Evolutionary conservation across 1,140 invertebrate genomes (phyloP), one percentile per base, ranked within the genome.

Genomic region (Cecropterus lyciades): DNA sequence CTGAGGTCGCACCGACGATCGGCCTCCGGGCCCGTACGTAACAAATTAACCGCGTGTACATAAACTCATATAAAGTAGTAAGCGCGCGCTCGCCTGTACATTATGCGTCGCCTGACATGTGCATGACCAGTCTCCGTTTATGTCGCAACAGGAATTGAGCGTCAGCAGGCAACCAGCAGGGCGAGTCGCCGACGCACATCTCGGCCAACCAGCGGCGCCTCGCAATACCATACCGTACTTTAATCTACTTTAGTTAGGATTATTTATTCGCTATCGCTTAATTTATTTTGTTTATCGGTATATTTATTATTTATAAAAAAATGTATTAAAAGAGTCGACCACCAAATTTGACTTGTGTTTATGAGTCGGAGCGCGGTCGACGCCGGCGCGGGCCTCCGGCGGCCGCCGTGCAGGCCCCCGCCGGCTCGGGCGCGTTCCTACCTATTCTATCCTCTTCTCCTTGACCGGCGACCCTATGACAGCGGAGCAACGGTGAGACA

Each of bases 191-290:
- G 85, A 82, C 81, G 83, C 79, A 71, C 87, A 77, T 80, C 85
- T 87, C 84, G 84, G 82, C 80, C 82, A 81, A 79, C 77, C 87
- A 82, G 82, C 82, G 82, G 81, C 79, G 83, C 84, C 81, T 79
- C 84, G 80, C 82, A 80, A 74, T 81, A 79, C 80, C 86, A 80
- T 80, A 77, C 85, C 85, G 77, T 91, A 89, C 79, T 89, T 88
- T 92, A 89, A 87, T 87, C 77, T 89, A 90, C 64, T 85, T 75
- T 92, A 92, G 87, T 90, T 92, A 92, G 89, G 89, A 78, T 90
- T 90, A 92, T 88, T 86, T 89, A 90, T 86, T 89, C 86, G 87
- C 87, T 89, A 89, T 88, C 82, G 89, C 87, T 92, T 92, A 92
- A 92, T 87, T 90, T 91, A 91, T 90, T 89, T 89, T 89, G 84